These are phyloP conservation scores for Brachyistius frenatus DNA, from an alignment of 2,113 vertebrate species.

Conservation along the genomic window DNA sequence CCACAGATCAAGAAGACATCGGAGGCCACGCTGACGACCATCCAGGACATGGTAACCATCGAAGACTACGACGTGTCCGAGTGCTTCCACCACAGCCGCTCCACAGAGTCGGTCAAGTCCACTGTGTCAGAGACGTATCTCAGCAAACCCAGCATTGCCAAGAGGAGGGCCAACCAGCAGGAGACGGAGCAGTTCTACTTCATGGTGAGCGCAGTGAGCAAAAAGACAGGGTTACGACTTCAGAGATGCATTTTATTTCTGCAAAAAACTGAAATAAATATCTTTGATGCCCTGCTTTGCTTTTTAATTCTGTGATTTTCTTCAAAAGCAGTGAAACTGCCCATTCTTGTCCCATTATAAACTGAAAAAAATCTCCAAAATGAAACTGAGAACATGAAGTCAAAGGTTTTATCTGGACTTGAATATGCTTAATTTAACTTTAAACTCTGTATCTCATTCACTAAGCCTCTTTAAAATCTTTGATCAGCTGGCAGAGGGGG, in stretches of 20 bases:
- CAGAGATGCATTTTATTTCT: background rate
- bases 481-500: conserved; percentile 22
- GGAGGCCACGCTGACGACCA: conserved; percentile 96
- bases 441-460: background rate
- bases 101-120: conserved; percentile 97
- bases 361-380: background rate
- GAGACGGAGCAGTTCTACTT: conserved; percentile 99
- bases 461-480: conserved; percentile 2
- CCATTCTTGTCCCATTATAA: background rate
- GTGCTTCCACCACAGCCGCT: conserved; percentile 98
- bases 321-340: conserved; percentile 4
- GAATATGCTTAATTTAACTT: conserved; percentile 13
- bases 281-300: background rate
- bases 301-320: conserved; percentile 5
- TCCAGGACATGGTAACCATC: conserved; percentile 98
- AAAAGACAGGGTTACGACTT: background rate
- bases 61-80: conserved; percentile 99
- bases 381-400: background rate
- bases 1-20: conserved; percentile 96
- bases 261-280: background rate
- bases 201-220: conserved; percentile 85
- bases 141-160: conserved; percentile 98
- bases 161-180: conserved; percentile 97
- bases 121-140: conserved; percentile 97
- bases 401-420: background rate